Conservation (phyloP, 2,797 vertebrate genomes). For the Ptychadena robeensis region DNA sequence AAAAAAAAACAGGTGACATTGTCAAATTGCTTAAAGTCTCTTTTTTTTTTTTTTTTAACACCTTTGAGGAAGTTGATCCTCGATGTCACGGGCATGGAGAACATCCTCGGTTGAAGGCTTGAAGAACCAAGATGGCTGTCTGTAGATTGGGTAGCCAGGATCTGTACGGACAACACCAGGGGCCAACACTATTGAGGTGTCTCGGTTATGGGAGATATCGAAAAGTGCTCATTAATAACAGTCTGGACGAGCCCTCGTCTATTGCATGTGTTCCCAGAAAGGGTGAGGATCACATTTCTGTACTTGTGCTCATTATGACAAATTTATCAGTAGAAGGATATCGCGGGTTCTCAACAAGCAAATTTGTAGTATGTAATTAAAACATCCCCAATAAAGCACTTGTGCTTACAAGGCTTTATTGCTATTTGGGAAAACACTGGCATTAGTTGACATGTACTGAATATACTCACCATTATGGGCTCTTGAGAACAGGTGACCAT, state of each 20-base stretch:
- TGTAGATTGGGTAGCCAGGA: conserved; percentile 95
- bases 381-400: too few relatives aligned
- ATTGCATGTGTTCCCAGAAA: conserved; percentile 96
- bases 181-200: conserved; percentile 95
- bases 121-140: conserved; percentile 93
- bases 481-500: too few relatives aligned
- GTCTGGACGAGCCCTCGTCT: conserved; percentile 93
- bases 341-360: too few relatives aligned
- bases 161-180: conserved; percentile 97
- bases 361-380: too few relatives aligned
- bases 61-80: conserved; percentile 83
- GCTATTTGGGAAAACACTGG: too few relatives aligned
- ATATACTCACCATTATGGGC: too few relatives aligned
- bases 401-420: too few relatives aligned
- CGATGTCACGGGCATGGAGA: conserved; percentile 93
- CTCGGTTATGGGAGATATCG: conserved; percentile 87
- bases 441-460: too few relatives aligned
- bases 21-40: background rate
- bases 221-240: conserved; percentile 94
- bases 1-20: background rate
- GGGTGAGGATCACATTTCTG: conserved; percentile 78
- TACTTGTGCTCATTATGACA: too few relatives aligned
- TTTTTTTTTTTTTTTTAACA: background rate
- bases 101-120: conserved; percentile 92
- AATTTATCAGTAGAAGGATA: too few relatives aligned